phyloP scores from a whole-genome alignment of 2,113 vertebrate genomes.

The Hippocampus comes region DNA sequence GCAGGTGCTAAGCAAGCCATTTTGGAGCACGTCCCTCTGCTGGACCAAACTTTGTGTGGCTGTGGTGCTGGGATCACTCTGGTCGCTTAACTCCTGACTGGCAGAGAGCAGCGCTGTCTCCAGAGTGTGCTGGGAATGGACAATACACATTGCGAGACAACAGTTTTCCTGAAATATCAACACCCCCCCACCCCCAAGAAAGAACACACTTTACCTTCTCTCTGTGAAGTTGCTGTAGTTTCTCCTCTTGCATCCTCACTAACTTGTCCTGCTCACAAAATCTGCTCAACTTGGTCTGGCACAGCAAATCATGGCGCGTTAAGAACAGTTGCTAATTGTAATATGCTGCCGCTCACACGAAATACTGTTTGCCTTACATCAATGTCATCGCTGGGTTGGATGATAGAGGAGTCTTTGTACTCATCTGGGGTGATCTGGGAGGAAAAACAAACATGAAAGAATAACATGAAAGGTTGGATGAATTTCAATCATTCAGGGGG shows the following conservation, averaged over 20 bases:
- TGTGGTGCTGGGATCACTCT: slow-evolving; percentile 77
- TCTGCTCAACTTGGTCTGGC: slow-evolving; percentile 86
- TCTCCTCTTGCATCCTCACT: slow-evolving; percentile 88
- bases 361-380: slow-evolving; percentile 78
- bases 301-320: slow-evolving; percentile 18
- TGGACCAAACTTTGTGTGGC: slow-evolving; percentile 83
- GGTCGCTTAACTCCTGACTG: slow-evolving; percentile 91
- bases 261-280: slow-evolving; percentile 94
- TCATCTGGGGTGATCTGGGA: slow-evolving; percentile 85
- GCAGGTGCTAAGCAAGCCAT: slow-evolving; percentile 90
- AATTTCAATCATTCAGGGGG: background rate
- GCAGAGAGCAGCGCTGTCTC: slow-evolving; percentile 92
- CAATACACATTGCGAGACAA: background rate
- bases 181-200: background rate
- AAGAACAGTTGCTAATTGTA: background rate
- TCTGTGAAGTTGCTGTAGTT: slow-evolving; percentile 92
- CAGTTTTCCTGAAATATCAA: background rate
- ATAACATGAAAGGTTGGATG: slow-evolving; percentile 5
- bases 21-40: slow-evolving; percentile 92
- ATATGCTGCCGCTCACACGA: background rate
- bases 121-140: slow-evolving; percentile 82
- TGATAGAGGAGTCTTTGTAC: slow-evolving; percentile 74
- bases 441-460: slow-evolving; percentile 19
- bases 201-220: slow-evolving; percentile 80
- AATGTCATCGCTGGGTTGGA: slow-evolving; percentile 80